Conservation (phyloP, 2,797 vertebrate species). For the Microchirus variegatus region DNA sequence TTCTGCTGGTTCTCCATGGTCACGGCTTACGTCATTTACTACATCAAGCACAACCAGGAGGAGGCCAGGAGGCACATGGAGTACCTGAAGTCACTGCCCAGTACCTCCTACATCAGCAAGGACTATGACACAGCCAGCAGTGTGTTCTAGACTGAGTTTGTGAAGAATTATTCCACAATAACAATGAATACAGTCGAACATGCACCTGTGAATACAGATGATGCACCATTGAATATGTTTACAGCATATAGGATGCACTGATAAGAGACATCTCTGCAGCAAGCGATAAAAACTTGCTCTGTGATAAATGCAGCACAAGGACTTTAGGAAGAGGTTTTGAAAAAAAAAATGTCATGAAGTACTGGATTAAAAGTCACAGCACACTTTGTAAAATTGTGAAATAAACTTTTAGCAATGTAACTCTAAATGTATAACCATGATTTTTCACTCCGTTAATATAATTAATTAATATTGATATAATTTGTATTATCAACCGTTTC, state of each 20-base stretch:
- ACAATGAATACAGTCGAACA: slow-evolving; percentile 20
- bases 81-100: slow-evolving; percentile 94
- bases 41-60: slow-evolving; percentile 92
- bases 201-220: slow-evolving; percentile 22
- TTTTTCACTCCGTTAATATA: too few species aligned
- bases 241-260: background rate
- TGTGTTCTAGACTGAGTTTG: slow-evolving; percentile 66
- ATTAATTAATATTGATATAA: too few species aligned
- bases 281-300: too few species aligned
- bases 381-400: too few species aligned
- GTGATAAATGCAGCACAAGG: too few species aligned
- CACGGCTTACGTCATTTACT: slow-evolving; percentile 91
- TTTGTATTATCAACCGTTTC: too few species aligned
- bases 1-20: slow-evolving; percentile 98
- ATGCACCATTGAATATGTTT: slow-evolving; percentile 7
- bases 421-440: too few species aligned
- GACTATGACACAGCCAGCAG: slow-evolving; percentile 82
- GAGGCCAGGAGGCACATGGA: slow-evolving; percentile 91
- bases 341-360: too few species aligned
- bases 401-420: too few species aligned
- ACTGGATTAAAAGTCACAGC: too few species aligned
- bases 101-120: slow-evolving; percentile 75
- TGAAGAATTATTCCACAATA: background rate
- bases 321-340: too few species aligned
- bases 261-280: slow-evolving; percentile 2